Percentiles rank a stretch among this genome's conserved stretches.
These are phyloP conservation scores for Perizoma flavofasciatum DNA, from an alignment of 2,888 invertebrate genomes.

Conservation along the genomic window DNA sequence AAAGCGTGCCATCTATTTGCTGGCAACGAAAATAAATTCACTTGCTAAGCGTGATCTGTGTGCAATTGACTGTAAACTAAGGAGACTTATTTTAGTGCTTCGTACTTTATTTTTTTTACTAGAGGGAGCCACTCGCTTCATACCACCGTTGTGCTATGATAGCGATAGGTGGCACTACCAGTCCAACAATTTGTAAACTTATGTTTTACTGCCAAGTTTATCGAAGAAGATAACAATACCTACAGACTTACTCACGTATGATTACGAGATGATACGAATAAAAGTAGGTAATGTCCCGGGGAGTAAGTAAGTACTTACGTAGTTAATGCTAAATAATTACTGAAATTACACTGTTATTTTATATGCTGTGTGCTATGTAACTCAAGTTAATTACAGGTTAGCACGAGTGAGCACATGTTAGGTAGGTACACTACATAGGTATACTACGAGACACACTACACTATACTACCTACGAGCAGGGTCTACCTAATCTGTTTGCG, in stretches of 20 bases:
- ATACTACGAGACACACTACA: no score
- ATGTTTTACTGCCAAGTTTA: not conserved
- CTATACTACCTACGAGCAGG: no score
- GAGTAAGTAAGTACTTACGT: not conserved
- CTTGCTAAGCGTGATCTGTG: not conserved
- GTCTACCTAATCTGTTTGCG: no score
- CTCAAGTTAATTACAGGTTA: no score
- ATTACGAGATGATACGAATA: not conserved
- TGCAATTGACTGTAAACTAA: not conserved
- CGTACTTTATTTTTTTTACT: not conserved
- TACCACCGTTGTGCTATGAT: not conserved
- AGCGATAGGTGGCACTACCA: slow-evolving; percentile 20
- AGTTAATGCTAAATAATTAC: no score
- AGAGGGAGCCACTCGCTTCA: slow-evolving; percentile 13
- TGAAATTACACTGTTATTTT: no score
- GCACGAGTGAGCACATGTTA: no score
- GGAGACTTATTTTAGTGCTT: not conserved
- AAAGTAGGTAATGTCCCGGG: not conserved
- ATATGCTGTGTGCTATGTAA: no score
- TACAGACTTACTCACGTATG: not conserved
- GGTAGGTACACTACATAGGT: no score
- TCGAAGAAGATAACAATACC: slow-evolving; percentile 2
- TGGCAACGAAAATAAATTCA: slow-evolving; percentile 2
- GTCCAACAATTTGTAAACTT: not conserved
- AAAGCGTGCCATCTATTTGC: slow-evolving; percentile 22